Percentiles rank a stretch among this genome's conserved stretches.
phyloP scores from a whole-genome alignment of 30 jellyfish, hydroid and myxozoan species.

The Hydractinia symbiolongicarpus region DNA sequence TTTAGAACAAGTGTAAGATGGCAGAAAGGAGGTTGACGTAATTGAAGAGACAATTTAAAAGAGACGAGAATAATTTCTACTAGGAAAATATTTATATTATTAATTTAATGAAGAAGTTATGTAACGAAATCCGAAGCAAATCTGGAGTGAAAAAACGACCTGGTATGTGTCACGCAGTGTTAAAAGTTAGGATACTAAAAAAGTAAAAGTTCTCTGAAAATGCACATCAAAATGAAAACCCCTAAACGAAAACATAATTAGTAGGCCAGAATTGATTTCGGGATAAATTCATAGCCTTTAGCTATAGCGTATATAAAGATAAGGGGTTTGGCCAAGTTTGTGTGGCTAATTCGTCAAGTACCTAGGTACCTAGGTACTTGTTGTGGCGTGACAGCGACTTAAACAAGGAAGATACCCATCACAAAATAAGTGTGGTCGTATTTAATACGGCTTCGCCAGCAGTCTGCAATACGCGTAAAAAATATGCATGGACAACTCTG shows the following conservation, averaged over 20 bases:
- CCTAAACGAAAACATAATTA: constrained; percentile 33
- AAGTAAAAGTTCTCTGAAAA: constrained; percentile 26
- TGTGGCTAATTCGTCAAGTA: neutral
- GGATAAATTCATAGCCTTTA: constrained; percentile 27
- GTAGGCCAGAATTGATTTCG: constrained; percentile 45
- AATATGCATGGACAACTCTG: neutral
- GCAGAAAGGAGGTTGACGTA: neutral
- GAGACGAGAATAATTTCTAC: constrained; percentile 4
- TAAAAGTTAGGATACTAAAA: constrained; percentile 10
- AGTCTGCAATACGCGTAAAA: constrained; percentile 8
- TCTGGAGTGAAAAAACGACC: neutral
- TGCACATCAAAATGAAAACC: constrained; percentile 38
- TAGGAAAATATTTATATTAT: constrained; percentile 2
- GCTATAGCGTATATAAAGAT: constrained; percentile 24
- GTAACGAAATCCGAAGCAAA: constrained; percentile 1
- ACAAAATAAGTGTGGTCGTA: constrained; percentile 18
- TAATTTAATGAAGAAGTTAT: neutral
- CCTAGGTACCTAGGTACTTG: constrained; percentile 20
- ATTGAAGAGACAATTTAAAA: neutral
- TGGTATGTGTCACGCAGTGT: constrained; percentile 19
- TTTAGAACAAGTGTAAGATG: neutral
- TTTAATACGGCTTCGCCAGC: constrained; percentile 34
- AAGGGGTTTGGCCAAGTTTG: constrained; percentile 36
- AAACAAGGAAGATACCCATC: neutral
- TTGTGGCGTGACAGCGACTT: constrained; percentile 19